These are phyloP conservation scores for Bellardia pandia DNA, from an alignment of 2,888 invertebrate genomes.

Conservation along the genomic window DNA sequence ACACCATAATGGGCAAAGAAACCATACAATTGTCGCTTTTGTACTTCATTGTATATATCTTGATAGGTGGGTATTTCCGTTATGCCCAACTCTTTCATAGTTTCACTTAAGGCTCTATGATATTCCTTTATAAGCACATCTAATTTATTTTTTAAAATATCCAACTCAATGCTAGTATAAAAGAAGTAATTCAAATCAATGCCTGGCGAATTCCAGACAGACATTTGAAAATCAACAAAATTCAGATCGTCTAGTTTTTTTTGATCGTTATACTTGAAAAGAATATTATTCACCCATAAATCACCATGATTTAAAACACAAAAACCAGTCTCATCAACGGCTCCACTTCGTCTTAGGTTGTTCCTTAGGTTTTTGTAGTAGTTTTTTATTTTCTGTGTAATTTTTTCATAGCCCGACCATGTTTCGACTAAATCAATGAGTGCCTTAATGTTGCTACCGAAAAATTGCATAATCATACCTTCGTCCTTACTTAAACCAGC, in stretches of 20 bases:
- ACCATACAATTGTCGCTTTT: slow-evolving; percentile 71
- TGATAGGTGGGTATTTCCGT: slow-evolving; percentile 70
- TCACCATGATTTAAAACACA: slow-evolving; percentile 85
- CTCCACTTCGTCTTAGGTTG: slow-evolving; percentile 76
- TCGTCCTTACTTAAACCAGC: slow-evolving; percentile 75
- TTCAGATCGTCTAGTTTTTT: slow-evolving; percentile 54
- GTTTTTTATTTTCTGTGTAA: slow-evolving; percentile 79
- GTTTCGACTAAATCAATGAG: slow-evolving; percentile 80
- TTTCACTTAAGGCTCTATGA: slow-evolving; percentile 63
- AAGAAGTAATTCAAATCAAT: slow-evolving; percentile 79
- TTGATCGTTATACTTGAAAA: slow-evolving; percentile 83
- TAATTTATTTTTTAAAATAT: slow-evolving; percentile 74
- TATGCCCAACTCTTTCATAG: slow-evolving; percentile 41
- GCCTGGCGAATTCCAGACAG: slow-evolving; percentile 76
- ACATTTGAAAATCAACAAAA: slow-evolving; percentile 79
- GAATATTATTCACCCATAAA: slow-evolving; percentile 85
- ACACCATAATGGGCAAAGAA: slow-evolving; percentile 73
- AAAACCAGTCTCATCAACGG: slow-evolving; percentile 77
- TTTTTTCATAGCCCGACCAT: slow-evolving; percentile 84
- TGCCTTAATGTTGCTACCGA: slow-evolving; percentile 75
- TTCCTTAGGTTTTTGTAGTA: slow-evolving; percentile 75
- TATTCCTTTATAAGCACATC: slow-evolving; percentile 74
- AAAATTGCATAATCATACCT: slow-evolving; percentile 75
- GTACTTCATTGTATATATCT: slow-evolving; percentile 72
- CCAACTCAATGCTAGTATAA: slow-evolving; percentile 75